Percentiles rank a stretch among this genome's conserved stretches.
Evolutionary conservation across 2,797 vertebrate species (phyloP).

Genomic region (Sebastes cheni): DNA sequence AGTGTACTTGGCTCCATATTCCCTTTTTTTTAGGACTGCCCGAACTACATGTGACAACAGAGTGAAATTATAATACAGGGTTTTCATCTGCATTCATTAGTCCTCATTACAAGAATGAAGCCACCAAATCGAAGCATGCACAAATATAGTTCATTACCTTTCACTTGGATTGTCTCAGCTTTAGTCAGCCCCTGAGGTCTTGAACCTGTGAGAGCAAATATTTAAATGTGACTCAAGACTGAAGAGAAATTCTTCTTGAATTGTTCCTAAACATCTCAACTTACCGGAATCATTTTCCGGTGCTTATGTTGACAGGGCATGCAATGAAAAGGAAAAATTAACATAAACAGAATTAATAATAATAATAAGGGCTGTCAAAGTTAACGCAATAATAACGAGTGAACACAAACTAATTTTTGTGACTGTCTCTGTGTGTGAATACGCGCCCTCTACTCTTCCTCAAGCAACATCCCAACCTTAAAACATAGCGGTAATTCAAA

Average conservation of each 20-base stretch:
- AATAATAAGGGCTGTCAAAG: no score
- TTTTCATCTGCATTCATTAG: not conserved
- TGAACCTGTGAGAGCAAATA: constrained; percentile 35
- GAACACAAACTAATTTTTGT: no score
- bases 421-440: no score
- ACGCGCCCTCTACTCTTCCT: no score
- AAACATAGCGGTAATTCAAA: no score
- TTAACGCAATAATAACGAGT: no score
- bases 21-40: constrained; percentile 97
- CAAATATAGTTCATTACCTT: constrained; percentile 83
- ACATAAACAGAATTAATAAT: no score
- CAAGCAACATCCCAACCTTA: no score
- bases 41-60: constrained; percentile 83
- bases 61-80: not conserved
- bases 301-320: not conserved
- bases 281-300: not conserved
- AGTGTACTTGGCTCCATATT: constrained; percentile 95
- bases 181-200: constrained; percentile 73
- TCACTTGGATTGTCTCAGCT: constrained; percentile 91
- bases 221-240: no score
- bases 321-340: not conserved
- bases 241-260: not conserved
- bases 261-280: not conserved
- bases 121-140: not conserved
- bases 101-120: no score